Evolutionary conservation across 2,888 invertebrate genomes (phyloP).

Genomic region (Diarsia mendica): DNA sequence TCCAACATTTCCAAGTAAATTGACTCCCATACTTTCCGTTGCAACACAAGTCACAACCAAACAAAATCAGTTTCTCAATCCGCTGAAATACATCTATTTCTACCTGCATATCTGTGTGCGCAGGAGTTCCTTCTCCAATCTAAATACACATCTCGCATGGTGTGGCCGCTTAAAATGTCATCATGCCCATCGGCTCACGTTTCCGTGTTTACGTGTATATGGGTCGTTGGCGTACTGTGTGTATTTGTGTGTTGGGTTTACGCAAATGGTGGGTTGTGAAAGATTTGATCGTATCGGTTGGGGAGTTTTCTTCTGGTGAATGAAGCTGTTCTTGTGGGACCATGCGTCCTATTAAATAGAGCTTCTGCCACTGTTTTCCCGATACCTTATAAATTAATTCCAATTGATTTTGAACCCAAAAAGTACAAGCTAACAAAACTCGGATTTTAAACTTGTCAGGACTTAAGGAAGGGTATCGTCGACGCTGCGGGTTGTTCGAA

Average conservation of each 20-base stretch:
- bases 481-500: too few species aligned
- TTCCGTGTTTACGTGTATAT: slow-evolving; percentile 63
- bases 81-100: slow-evolving; percentile 52
- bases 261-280: slow-evolving; percentile 7
- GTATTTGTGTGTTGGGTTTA: slow-evolving; percentile 25
- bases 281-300: slow-evolving; percentile 7
- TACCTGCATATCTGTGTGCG: slow-evolving; percentile 53
- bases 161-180: slow-evolving; percentile 69
- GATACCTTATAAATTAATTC: neutral
- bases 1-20: neutral
- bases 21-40: neutral
- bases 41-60: slow-evolving; percentile 4
- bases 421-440: too few species aligned
- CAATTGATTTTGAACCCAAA: too few species aligned
- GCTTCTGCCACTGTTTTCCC: neutral
- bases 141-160: slow-evolving; percentile 66
- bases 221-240: slow-evolving; percentile 38
- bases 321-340: neutral
- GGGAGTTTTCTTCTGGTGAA: neutral
- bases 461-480: too few species aligned
- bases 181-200: slow-evolving; percentile 50
- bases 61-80: slow-evolving; percentile 27
- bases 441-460: too few species aligned
- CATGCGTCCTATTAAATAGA: neutral
- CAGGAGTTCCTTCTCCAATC: slow-evolving; percentile 66